Conservation (phyloP, 2,888 invertebrate genomes). For the Argyresthia goedartella region DNA sequence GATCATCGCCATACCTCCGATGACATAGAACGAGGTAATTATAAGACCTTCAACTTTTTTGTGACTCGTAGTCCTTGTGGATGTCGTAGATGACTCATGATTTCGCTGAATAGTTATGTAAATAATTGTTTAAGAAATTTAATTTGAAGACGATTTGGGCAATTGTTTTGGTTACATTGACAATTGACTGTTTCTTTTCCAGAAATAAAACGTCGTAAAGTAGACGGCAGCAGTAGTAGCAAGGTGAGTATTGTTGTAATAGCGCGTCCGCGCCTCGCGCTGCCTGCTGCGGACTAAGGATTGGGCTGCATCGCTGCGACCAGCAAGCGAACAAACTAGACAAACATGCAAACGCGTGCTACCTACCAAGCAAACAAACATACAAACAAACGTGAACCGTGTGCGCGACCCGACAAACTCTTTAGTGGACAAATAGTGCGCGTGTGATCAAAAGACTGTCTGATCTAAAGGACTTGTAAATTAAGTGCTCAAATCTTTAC, state of each 20-base stretch:
- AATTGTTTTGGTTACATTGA: no score
- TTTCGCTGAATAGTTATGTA: no score
- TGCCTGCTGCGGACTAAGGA: slow-evolving; percentile 62
- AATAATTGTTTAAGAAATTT: slow-evolving; percentile 1
- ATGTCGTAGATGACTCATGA: no score
- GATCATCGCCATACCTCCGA: slow-evolving; percentile 67
- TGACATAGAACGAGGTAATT: slow-evolving; percentile 57
- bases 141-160: background rate
- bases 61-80: no score
- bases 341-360: background rate
- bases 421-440: background rate
- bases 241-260: slow-evolving; percentile 84
- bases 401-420: background rate
- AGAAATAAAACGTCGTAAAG: slow-evolving; percentile 89
- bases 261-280: slow-evolving; percentile 45
- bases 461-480: background rate
- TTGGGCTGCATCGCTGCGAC: slow-evolving; percentile 60
- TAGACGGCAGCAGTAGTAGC: slow-evolving; percentile 79
- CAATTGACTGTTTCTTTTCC: slow-evolving; percentile 21
- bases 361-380: no score
- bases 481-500: background rate
- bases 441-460: background rate
- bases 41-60: background rate
- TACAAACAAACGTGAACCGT: no score
- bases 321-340: slow-evolving; percentile 2